These are phyloP conservation scores for Triops longicaudatus DNA, from an alignment of 1,140 invertebrate genomes.

Conservation along the genomic window DNA sequence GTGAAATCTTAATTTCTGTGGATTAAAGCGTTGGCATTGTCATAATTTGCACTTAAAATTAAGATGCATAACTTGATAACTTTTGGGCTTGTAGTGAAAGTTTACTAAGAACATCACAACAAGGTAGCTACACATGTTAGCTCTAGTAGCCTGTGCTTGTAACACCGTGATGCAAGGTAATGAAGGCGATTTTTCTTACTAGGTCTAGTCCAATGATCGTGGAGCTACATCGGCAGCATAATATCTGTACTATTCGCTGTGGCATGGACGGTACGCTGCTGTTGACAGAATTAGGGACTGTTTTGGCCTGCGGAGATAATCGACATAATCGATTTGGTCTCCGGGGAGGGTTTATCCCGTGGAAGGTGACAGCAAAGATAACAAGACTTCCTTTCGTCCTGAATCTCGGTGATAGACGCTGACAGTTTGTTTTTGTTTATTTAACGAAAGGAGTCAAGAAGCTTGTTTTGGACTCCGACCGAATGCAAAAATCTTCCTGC, in stretches of 20 bases:
- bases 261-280: constrained; percentile 56
- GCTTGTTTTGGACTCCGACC: neutral
- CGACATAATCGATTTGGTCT: constrained; percentile 59
- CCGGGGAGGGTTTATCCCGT: constrained; percentile 44
- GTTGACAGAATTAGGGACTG: constrained; percentile 52
- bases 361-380: constrained; percentile 33
- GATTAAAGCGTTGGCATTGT: no score
- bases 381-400: neutral
- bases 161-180: no score
- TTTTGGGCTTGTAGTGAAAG: no score
- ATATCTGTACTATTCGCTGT: constrained; percentile 49
- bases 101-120: no score
- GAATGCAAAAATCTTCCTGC: constrained; percentile 27
- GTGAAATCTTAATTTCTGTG: no score
- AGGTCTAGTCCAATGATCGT: constrained; percentile 45
- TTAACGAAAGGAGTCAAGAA: neutral
- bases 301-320: constrained; percentile 60
- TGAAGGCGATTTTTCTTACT: neutral
- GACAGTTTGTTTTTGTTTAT: constrained; percentile 6
- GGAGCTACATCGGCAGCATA: constrained; percentile 42
- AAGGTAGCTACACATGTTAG: no score
- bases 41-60: no score
- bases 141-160: no score
- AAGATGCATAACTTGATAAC: no score
- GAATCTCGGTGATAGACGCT: neutral